A percentile compares a stretch with the other conserved stretches of the same genome.
phyloP scores from a whole-genome alignment of 2,797 vertebrate species.

The Urocyon cinereoargenteus region DNA sequence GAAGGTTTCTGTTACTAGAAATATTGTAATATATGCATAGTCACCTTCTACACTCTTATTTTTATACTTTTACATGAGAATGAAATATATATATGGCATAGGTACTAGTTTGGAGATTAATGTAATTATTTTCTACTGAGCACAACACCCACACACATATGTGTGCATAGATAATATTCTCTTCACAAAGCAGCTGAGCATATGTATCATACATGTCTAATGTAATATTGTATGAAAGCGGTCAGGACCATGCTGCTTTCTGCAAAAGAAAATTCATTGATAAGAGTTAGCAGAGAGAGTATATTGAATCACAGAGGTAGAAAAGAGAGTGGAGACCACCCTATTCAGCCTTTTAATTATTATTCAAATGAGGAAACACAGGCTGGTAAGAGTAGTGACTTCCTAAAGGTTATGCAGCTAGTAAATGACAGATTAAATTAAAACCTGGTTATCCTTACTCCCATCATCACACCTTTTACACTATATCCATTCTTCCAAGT shows the following conservation, averaged over 20 bases:
- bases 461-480: background rate
- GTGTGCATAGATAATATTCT: background rate
- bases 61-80: background rate
- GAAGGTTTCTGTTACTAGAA: background rate
- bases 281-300: background rate
- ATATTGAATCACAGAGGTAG: background rate
- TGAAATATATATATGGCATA: background rate
- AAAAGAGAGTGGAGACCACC: background rate
- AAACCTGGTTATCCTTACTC: background rate
- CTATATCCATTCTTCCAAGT: background rate
- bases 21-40: rapidly evolving
- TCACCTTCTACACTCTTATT: background rate
- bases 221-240: background rate
- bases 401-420: background rate
- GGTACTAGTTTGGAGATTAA: background rate
- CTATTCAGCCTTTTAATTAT: constrained; percentile 1
- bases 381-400: background rate
- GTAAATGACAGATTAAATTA: background rate
- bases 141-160: background rate
- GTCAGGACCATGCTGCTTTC: background rate
- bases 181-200: background rate
- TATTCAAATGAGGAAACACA: background rate
- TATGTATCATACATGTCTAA: background rate
- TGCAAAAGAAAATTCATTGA: background rate
- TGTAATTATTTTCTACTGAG: background rate